Evolutionary conservation across 2,797 vertebrate genomes (phyloP).

Genomic region (Myotis planiceps): DNA sequence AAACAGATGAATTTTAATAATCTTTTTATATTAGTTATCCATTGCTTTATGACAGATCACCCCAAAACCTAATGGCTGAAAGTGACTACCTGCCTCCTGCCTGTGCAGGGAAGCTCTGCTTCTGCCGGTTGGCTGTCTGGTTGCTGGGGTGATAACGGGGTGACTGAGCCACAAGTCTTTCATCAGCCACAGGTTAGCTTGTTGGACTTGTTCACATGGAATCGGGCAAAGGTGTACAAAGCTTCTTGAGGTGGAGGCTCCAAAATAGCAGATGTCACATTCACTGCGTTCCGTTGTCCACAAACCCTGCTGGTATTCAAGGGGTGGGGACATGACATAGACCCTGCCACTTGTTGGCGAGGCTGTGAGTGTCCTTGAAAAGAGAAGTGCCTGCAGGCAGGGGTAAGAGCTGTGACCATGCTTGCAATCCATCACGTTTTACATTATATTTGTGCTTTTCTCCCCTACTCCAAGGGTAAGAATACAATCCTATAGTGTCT

Average conservation of each 20-base stretch:
- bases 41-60: not conserved
- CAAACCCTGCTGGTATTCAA: not conserved
- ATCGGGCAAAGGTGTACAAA: not conserved
- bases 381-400: not conserved
- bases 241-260: not conserved
- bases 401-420: not conserved
- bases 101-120: not conserved
- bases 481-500: not conserved
- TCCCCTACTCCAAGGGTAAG: not conserved
- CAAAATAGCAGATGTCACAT: not conserved
- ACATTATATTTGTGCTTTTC: not conserved
- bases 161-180: not conserved
- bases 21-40: not conserved
- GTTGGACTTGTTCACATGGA: not conserved
- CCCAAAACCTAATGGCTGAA: not conserved
- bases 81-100: no score
- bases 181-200: no score
- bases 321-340: not conserved
- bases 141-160: rapidly evolving
- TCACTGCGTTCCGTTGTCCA: not conserved
- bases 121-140: not conserved
- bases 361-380: not conserved
- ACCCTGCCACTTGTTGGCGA: rapidly evolving
- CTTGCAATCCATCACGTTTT: not conserved
- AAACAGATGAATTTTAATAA: not conserved